Conservation (phyloP, 2,797 vertebrate genomes). For the Sebastes wilsoni region DNA sequence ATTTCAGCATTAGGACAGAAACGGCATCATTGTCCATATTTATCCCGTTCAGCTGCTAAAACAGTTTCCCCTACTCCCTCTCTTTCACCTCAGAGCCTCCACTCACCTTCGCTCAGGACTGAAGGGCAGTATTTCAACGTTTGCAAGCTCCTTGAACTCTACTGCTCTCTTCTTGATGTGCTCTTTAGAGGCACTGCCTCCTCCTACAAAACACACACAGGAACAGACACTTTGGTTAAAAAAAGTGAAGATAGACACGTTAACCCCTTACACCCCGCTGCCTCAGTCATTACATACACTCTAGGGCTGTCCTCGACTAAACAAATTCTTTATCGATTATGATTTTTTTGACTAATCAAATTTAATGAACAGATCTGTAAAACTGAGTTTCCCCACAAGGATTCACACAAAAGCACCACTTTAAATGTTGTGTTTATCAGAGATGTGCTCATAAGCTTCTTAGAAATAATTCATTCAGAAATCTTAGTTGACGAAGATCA, state of each 20-base stretch:
- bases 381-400: no score
- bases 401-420: no score
- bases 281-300: neutral
- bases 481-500: no score
- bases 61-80: neutral
- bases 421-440: no score
- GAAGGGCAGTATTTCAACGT: conserved; percentile 78
- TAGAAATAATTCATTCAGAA: no score
- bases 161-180: conserved; percentile 66
- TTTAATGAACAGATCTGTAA: no score
- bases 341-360: no score
- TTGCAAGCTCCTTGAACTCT: conserved; percentile 60
- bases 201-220: conserved; percentile 63
- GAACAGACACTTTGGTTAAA: neutral
- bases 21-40: no score
- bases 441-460: no score
- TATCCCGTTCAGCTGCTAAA: neutral
- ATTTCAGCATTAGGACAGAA: neutral
- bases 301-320: no score
- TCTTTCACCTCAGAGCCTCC: neutral
- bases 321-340: no score
- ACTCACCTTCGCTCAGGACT: conserved; percentile 90
- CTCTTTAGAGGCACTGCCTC: conserved; percentile 70
- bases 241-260: neutral
- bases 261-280: neutral